These are phyloP conservation scores for Synergus itoensis DNA, from an alignment of 2,888 invertebrate species.

Conservation along the genomic window DNA sequence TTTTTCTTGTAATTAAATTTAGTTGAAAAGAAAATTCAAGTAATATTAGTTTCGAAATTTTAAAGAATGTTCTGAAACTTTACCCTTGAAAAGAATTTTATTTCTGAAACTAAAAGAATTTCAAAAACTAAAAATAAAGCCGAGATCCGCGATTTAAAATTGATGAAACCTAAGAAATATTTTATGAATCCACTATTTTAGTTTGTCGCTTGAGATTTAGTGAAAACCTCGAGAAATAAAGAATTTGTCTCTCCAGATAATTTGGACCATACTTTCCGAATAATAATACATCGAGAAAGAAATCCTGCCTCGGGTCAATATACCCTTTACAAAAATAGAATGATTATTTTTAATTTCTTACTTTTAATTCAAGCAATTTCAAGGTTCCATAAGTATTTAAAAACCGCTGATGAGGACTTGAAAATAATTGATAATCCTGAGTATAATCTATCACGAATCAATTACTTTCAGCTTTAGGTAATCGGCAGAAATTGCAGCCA, in stretches of 20 bases:
- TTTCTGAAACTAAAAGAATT: slow-evolving; percentile 21
- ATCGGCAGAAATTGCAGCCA: slow-evolving; percentile 65
- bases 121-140: slow-evolving; percentile 23
- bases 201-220: slow-evolving; percentile 7
- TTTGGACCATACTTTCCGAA: slow-evolving; percentile 3
- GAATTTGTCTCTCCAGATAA: slow-evolving; percentile 8
- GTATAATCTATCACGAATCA: background rate
- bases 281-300: slow-evolving; percentile 12
- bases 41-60: background rate
- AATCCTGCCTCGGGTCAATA: background rate
- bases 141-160: slow-evolving; percentile 16
- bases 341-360: background rate
- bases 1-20: too few relatives aligned
- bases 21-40: background rate
- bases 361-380: background rate
- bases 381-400: background rate
- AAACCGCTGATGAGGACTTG: background rate
- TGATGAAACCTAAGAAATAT: slow-evolving; percentile 24
- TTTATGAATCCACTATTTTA: slow-evolving; percentile 28
- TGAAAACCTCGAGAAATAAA: background rate
- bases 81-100: background rate
- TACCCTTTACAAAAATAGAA: slow-evolving; percentile 10
- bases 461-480: slow-evolving; percentile 52
- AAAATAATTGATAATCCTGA: slow-evolving; percentile 17
- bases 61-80: background rate